These are phyloP conservation scores for Episyrphus balteatus DNA, from an alignment of 1,140 invertebrate species.

Conservation along the genomic window DNA sequence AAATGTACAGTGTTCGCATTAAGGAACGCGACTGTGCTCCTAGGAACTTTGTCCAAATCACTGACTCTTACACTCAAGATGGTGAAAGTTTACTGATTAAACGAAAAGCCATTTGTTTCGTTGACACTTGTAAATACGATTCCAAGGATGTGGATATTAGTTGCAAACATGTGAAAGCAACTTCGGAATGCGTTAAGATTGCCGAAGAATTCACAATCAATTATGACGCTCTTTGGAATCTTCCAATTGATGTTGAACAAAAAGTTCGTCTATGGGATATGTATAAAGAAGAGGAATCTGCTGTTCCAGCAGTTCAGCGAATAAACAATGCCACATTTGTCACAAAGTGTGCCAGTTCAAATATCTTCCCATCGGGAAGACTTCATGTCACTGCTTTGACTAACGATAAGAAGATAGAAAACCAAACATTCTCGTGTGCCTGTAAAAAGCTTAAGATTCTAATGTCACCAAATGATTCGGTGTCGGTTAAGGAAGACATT, in stretches of 20 bases:
- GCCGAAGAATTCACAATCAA: constrained; percentile 19
- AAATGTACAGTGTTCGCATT: constrained; percentile 19
- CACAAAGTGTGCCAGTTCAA: constrained; percentile 22
- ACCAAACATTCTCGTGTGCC: constrained; percentile 19
- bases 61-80: constrained; percentile 15
- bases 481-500: constrained; percentile 33
- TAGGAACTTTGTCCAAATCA: constrained; percentile 24
- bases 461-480: constrained; percentile 29
- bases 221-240: constrained; percentile 25
- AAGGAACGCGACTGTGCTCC: constrained; percentile 19
- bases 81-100: constrained; percentile 18
- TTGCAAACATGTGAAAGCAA: constrained; percentile 13
- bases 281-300: constrained; percentile 12
- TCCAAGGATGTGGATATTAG: constrained; percentile 4
- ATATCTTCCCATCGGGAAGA: constrained; percentile 21
- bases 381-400: constrained; percentile 26
- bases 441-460: constrained; percentile 32
- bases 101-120: constrained; percentile 25
- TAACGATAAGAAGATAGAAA: constrained; percentile 17
- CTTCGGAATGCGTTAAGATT: constrained; percentile 6
- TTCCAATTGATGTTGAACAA: constrained; percentile 23
- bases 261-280: constrained; percentile 26
- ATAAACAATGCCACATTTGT: constrained; percentile 24
- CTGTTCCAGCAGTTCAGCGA: constrained; percentile 23
- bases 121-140: constrained; percentile 17